Conservation (phyloP, 2,888 invertebrate species). For the Desoria tigrina region DNA sequence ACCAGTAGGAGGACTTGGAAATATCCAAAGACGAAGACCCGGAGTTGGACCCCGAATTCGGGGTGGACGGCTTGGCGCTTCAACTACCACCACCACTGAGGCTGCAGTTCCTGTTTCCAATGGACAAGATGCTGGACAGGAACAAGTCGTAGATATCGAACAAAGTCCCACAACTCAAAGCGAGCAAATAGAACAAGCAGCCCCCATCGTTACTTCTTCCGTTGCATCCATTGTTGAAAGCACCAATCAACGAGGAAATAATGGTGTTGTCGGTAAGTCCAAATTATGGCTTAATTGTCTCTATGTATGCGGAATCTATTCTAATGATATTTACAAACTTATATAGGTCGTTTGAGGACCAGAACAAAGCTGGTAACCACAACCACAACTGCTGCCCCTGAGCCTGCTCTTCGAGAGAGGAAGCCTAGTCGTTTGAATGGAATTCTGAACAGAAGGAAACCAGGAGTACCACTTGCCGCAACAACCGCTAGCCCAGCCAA, state of each 20-base stretch:
- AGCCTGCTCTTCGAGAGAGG: conserved; percentile 27
- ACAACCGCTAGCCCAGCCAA: conserved; percentile 28
- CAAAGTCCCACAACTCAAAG: conserved; percentile 34
- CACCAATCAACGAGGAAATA: conserved; percentile 33
- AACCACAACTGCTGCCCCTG: conserved; percentile 43
- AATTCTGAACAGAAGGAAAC: conserved; percentile 46
- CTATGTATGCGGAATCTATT: neutral
- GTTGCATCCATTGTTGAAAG: conserved; percentile 28
- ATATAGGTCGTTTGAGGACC: conserved; percentile 46
- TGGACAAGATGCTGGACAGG: conserved; percentile 18
- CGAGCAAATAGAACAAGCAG: conserved; percentile 31
- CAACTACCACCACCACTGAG: conserved; percentile 35
- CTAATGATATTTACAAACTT: conserved; percentile 3
- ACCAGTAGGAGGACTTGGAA: conserved; percentile 23
- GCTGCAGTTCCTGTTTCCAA: conserved; percentile 12
- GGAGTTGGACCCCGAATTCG: conserved; percentile 28
- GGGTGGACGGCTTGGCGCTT: conserved; percentile 35
- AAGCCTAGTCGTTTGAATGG: conserved; percentile 47
- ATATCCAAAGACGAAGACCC: conserved; percentile 6
- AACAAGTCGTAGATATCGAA: conserved; percentile 29
- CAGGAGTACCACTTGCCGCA: conserved; percentile 18
- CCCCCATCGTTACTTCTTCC: conserved; percentile 22
- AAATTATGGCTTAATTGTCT: neutral
- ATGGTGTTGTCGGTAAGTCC: conserved; percentile 47
- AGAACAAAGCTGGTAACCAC: conserved; percentile 41